These are phyloP conservation scores for Horisme vitalbata DNA, from an alignment of 2,888 invertebrate species.

Conservation along the genomic window DNA sequence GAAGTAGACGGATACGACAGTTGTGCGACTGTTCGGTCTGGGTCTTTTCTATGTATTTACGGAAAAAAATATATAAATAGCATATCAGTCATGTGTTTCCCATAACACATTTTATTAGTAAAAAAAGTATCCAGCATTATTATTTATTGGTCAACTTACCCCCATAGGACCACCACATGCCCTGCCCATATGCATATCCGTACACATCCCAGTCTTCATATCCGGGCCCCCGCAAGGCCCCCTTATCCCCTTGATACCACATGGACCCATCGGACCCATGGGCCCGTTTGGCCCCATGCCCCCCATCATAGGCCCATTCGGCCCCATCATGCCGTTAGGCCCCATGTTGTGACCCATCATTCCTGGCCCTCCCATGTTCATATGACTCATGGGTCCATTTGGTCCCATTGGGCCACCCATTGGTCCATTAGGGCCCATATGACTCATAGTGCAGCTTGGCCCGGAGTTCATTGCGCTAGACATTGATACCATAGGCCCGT, in stretches of 20 bases:
- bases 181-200: constrained; percentile 80
- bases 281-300: constrained; percentile 74
- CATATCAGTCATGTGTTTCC: no score
- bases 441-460: constrained; percentile 75
- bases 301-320: constrained; percentile 55
- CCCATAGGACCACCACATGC: constrained; percentile 80
- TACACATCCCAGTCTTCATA: constrained; percentile 78
- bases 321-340: constrained; percentile 46
- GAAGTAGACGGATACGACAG: no score
- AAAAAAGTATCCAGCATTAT: neutral
- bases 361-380: constrained; percentile 51
- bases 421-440: constrained; percentile 61
- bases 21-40: no score
- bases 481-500: constrained; percentile 76
- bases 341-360: constrained; percentile 32
- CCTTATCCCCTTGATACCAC: constrained; percentile 77
- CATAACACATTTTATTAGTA: no score
- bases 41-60: no score
- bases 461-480: constrained; percentile 71
- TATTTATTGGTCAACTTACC: constrained; percentile 53
- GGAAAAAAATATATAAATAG: no score
- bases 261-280: constrained; percentile 79
- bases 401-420: constrained; percentile 62
- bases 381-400: constrained; percentile 55
- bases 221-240: constrained; percentile 77